phyloP scores from a whole-genome alignment of 2,797 vertebrate genomes.

The Anguilla pacifica region DNA sequence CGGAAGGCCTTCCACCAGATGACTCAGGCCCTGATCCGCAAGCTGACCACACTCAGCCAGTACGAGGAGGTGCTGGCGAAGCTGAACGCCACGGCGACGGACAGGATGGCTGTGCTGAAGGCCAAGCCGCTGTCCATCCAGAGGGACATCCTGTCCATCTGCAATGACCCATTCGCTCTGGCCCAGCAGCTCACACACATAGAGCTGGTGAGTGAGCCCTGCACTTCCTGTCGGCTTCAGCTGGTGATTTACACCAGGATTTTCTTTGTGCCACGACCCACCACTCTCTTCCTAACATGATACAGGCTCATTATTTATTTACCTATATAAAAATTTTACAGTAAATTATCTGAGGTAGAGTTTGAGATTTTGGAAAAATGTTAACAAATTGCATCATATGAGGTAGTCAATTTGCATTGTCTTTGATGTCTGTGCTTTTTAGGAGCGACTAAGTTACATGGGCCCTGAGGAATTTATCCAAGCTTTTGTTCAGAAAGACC shows the following conservation, averaged over 20 bases:
- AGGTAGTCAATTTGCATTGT: not conserved
- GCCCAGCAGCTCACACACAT: constrained; percentile 96
- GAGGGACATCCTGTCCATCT: constrained; percentile 85
- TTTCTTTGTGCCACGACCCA: not conserved
- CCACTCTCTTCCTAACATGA: not conserved
- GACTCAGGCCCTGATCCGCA: constrained; percentile 83
- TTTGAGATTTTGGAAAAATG: not conserved
- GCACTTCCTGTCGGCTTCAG: not conserved
- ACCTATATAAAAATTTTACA: not conserved
- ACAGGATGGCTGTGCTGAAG: constrained; percentile 81
- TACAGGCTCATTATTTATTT: not conserved
- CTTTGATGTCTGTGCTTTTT: constrained; percentile 47
- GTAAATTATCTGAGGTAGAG: not conserved
- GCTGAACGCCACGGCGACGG: constrained; percentile 79
- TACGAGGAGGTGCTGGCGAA: constrained; percentile 91
- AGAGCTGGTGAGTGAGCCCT: constrained; percentile 80
- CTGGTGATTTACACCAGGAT: not conserved
- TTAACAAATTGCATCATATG: not conserved
- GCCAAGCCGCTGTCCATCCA: constrained; percentile 87
- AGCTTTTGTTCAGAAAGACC: constrained; percentile 89
- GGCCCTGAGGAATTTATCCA: constrained; percentile 95
- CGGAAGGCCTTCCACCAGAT: constrained; percentile 85
- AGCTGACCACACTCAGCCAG: constrained; percentile 83
- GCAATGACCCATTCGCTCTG: constrained; percentile 87
- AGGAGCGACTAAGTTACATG: constrained; percentile 94